A percentile compares a stretch with the other conserved stretches of the same genome.
Conservation (phyloP, 2,888 invertebrate genomes). For the Lasiommata megera region DNA sequence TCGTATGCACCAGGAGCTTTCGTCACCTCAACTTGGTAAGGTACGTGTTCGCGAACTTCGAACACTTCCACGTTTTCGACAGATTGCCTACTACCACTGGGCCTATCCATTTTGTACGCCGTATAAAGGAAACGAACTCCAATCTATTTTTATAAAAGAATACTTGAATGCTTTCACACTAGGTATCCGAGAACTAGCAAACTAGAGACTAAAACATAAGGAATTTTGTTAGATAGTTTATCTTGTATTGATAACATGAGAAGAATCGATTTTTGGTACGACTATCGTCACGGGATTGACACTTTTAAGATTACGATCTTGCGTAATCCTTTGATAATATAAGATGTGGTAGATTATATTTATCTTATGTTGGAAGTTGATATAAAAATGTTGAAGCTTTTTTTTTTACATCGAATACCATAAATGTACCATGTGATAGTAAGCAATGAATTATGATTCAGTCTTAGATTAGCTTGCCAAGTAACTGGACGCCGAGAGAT, state of each 20-base stretch:
- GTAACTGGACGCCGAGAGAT: too few species aligned
- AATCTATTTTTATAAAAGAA: conserved; percentile 9
- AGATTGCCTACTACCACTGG: conserved; percentile 68
- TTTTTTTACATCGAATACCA: too few species aligned
- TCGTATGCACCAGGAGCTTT: conserved; percentile 65
- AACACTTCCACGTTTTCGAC: conserved; percentile 68
- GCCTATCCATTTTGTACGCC: conserved; percentile 62
- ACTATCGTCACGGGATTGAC: conserved; percentile 60
- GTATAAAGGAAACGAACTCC: conserved; percentile 5
- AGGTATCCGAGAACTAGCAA: conserved; percentile 13
- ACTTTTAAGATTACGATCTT: conserved; percentile 65
- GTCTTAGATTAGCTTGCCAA: too few species aligned
- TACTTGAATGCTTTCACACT: conserved; percentile 19
- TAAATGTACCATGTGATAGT: too few species aligned
- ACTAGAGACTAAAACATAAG: conserved; percentile 22
- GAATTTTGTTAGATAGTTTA: conserved; percentile 24
- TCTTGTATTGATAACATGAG: conserved; percentile 52
- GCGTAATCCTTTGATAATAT: conserved; percentile 59
- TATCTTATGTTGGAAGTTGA: conserved; percentile 42
- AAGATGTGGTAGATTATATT: conserved; percentile 50
- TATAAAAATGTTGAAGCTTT: conserved; percentile 11
- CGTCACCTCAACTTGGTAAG: conserved; percentile 70
- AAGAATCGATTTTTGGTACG: conserved; percentile 49
- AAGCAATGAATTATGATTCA: too few species aligned
- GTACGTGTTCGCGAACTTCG: conserved; percentile 72